Base-by-base conservation (phyloP, 2,113 vertebrate species). In the Trogon melanurus region DNA sequence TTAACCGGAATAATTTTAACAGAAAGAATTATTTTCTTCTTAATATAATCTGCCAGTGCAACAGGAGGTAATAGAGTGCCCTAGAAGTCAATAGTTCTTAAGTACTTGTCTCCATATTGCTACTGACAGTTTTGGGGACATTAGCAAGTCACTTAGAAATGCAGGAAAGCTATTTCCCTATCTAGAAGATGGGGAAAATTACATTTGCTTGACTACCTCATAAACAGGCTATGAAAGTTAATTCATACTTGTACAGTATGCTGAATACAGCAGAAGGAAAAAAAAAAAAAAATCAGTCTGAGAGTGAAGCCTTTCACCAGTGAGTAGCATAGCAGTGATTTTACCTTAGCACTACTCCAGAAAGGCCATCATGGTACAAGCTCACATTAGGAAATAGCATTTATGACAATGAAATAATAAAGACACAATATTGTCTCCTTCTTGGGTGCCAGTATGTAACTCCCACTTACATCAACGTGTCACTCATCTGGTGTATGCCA, bases 81-180 rank as follows among this genome's bases (percentile, higher is more conserved):
- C 83, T 71, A 12, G 13, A 74, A 91, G 79, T 62, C 85, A 78
- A 54, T 11, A 83, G 79, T 78, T 79, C 62, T 53, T 34, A 32
- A 70, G 47, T 51, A 58, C 72, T 90, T 62, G 51, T 73, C 88
- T 90, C 72, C 85, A 70, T 53, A 48, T 53, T 75, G 67, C 47
- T 78, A 16, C 62, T 79, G 85, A 85, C 62, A 90, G 71, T 76
- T 79, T 2, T 11, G 58, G 34, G 54, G 21, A 94, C 82, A 58
- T 94, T 91, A 93, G 45, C 69, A 91, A 88, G 79, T 88, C 72
- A 78, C 75, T 92, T 30, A 65, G 38, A 66, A 88, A 73, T 38
- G 54, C 56, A 86, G 69, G 27, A 70, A 73, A 88, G 83, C 72
- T 70, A 9, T 86, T 92, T 58, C 38, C 7, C 51, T 38, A 54